These are phyloP conservation scores for Microcebus lehilahytsara DNA, from an alignment of 2,113 vertebrate genomes.

Conservation along the genomic window DNA sequence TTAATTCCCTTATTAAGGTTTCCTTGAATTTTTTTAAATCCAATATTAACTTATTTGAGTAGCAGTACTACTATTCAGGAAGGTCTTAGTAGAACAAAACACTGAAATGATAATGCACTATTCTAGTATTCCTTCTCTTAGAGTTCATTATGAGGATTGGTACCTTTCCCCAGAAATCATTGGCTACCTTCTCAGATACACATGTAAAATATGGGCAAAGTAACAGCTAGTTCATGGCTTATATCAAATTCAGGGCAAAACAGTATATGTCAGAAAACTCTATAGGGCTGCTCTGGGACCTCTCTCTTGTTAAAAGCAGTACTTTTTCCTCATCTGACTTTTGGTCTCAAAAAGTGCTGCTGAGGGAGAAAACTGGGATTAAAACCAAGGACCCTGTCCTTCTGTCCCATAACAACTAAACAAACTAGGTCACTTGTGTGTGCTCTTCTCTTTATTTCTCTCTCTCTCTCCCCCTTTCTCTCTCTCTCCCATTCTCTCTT, in stretches of 20 bases:
- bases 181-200: neutral
- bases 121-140: neutral
- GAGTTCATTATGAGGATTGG: neutral
- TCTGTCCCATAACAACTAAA: neutral
- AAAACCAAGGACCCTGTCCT: neutral
- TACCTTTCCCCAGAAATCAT: neutral
- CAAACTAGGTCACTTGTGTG: neutral
- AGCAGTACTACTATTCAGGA: neutral
- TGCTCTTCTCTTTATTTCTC: neutral
- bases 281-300: neutral
- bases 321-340: neutral
- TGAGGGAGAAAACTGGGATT: neutral
- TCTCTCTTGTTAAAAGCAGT: neutral
- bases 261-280: neutral
- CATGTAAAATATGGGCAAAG: neutral
- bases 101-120: neutral
- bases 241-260: neutral
- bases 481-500: constrained; percentile 3
- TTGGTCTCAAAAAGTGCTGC: constrained; percentile 10
- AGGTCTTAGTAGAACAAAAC: neutral
- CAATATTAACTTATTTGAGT: neutral
- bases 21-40: neutral
- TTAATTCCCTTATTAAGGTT: neutral
- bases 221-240: neutral
- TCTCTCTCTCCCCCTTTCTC: neutral